A percentile compares a stretch with the other conserved stretches of the same genome.
Evolutionary conservation across 2,888 invertebrate genomes (phyloP).

Genomic region (Drosophila neotestacea): DNA sequence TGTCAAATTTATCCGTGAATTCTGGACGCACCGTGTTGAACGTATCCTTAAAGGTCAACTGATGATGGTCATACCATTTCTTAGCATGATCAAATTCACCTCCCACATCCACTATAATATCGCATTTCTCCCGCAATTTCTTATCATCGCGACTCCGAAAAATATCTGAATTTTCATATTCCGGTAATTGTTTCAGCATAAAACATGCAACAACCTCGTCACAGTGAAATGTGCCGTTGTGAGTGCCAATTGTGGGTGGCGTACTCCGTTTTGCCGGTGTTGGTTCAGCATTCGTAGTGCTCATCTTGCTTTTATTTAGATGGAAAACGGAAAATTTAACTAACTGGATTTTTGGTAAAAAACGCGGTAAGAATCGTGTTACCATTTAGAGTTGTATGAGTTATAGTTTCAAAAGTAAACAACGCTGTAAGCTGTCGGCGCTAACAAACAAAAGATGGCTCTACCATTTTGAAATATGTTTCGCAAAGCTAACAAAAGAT

Average conservation of each 20-base stretch:
- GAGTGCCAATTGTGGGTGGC: slow-evolving; percentile 80
- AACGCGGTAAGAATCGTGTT: slow-evolving; percentile 58
- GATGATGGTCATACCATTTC: slow-evolving; percentile 97
- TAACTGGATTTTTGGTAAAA: slow-evolving; percentile 13
- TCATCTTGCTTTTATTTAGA: slow-evolving; percentile 45
- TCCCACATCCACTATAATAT: slow-evolving; percentile 98
- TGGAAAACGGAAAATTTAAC: background rate
- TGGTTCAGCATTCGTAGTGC: slow-evolving; percentile 15
- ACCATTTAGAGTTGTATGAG: slow-evolving; percentile 25
- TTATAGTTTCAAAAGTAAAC: too few relatives aligned
- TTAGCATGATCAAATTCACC: slow-evolving; percentile 91
- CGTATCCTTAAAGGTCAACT: slow-evolving; percentile 90
- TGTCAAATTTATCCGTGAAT: slow-evolving; percentile 87
- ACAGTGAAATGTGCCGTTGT: slow-evolving; percentile 83
- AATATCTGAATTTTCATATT: slow-evolving; percentile 93
- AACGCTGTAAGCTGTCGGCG: too few relatives aligned
- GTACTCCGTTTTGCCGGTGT: slow-evolving; percentile 60
- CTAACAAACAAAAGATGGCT: too few relatives aligned
- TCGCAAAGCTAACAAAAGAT: too few relatives aligned
- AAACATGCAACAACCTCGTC: slow-evolving; percentile 91
- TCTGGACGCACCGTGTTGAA: slow-evolving; percentile 89
- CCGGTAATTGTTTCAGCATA: slow-evolving; percentile 93
- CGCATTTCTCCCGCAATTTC: slow-evolving; percentile 90
- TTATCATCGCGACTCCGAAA: slow-evolving; percentile 88
- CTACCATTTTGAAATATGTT: too few relatives aligned